Evolutionary conservation across 2,113 vertebrate species (phyloP).

Genomic region (Scomber colias): DNA sequence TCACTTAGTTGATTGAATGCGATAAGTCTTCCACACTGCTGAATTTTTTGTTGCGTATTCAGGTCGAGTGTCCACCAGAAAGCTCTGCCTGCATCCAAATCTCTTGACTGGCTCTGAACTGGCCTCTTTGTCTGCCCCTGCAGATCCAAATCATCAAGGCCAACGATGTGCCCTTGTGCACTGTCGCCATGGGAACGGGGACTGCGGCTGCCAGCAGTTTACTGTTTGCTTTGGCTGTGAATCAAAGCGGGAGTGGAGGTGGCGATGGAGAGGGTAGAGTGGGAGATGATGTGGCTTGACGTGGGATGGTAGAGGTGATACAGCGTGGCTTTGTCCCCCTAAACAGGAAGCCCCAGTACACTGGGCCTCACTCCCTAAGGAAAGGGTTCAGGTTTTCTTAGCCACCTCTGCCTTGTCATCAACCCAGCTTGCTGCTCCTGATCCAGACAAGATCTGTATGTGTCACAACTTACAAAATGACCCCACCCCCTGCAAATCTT

Average conservation of each 20-base stretch:
- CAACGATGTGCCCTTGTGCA: slow-evolving; percentile 70
- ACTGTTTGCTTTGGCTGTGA: slow-evolving; percentile 87
- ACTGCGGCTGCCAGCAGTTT: slow-evolving; percentile 69
- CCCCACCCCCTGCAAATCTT: slow-evolving; percentile 21
- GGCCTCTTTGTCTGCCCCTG: slow-evolving; percentile 85
- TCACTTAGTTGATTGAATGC: slow-evolving; percentile 79
- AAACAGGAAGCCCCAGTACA: slow-evolving; percentile 70
- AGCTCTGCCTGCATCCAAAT: slow-evolving; percentile 75
- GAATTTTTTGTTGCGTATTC: slow-evolving; percentile 56
- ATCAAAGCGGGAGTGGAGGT: slow-evolving; percentile 82
- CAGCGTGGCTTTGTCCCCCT: slow-evolving; percentile 65
- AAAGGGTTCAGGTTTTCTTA: slow-evolving; percentile 63
- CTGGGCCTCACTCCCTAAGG: slow-evolving; percentile 55
- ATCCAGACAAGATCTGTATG: slow-evolving; percentile 73
- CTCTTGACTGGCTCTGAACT: slow-evolving; percentile 81
- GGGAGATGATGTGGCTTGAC: slow-evolving; percentile 69
- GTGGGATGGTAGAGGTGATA: slow-evolving; percentile 75
- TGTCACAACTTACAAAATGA: slow-evolving; percentile 46
- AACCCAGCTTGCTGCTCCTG: slow-evolving; percentile 52
- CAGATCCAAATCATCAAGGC: slow-evolving; percentile 86
- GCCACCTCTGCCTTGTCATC: slow-evolving; percentile 76
- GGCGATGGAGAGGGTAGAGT: slow-evolving; percentile 66
- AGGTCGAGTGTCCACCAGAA: slow-evolving; percentile 73
- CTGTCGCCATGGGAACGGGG: slow-evolving; percentile 80
- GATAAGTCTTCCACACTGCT: slow-evolving; percentile 72